Conservation (phyloP, 2,888 invertebrate species). For the Peribatodes rhomboidaria region DNA sequence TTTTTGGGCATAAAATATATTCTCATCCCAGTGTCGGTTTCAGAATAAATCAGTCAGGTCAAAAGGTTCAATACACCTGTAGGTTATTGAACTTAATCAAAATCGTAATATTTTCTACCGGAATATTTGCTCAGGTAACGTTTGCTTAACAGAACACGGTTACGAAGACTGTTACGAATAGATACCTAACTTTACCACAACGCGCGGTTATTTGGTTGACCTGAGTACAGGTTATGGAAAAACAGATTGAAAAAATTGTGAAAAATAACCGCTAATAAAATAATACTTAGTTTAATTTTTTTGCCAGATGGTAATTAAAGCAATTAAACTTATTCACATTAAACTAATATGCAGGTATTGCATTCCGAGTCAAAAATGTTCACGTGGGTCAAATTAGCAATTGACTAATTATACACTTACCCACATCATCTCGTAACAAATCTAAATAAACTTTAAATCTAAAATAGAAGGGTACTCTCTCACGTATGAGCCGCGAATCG, state of each 20-base stretch:
- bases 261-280: not conserved
- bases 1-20: not conserved
- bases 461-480: too few species aligned
- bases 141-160: constrained; percentile 10
- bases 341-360: too few species aligned
- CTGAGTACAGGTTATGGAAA: not conserved
- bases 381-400: too few species aligned
- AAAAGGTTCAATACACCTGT: constrained; percentile 12
- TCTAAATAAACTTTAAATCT: too few species aligned
- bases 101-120: constrained; percentile 14
- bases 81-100: constrained; percentile 21
- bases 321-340: too few species aligned
- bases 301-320: too few species aligned
- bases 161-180: constrained; percentile 7
- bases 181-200: not conserved
- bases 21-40: not conserved
- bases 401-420: too few species aligned
- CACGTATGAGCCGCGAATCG: too few species aligned
- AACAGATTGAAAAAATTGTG: not conserved
- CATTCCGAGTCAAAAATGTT: too few species aligned
- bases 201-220: constrained; percentile 9
- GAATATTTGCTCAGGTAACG: constrained; percentile 17
- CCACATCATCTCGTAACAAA: too few species aligned
- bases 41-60: constrained; percentile 4
- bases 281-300: not conserved